Evolutionary conservation across 2,113 vertebrate species (phyloP).

Genomic region (Accipiter virgatus): DNA sequence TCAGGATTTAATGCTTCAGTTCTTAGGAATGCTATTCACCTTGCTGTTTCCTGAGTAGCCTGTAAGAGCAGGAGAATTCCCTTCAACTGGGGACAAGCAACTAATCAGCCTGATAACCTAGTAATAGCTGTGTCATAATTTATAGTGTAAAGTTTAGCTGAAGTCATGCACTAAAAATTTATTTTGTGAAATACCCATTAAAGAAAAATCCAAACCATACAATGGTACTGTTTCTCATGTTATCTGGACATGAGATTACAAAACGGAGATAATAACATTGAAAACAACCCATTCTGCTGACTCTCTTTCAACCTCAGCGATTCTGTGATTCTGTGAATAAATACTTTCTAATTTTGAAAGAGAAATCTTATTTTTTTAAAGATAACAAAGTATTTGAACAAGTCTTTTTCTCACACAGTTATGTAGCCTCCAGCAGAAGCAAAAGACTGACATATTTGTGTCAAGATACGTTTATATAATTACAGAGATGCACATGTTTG

Average conservation of each 20-base stretch:
- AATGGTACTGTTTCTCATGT: not conserved
- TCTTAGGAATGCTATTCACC: not conserved
- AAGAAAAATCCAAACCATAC: not conserved
- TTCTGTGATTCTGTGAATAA: not conserved
- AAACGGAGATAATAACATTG: not conserved
- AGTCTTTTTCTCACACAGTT: not conserved
- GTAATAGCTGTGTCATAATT: not conserved
- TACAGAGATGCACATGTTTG: fast-evolving
- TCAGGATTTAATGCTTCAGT: not conserved
- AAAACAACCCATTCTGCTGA: not conserved
- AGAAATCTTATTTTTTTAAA: not conserved
- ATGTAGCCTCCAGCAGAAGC: not conserved
- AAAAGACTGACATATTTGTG: not conserved
- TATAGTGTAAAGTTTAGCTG: not conserved
- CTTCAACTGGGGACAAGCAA: not conserved
- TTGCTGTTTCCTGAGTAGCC: not conserved
- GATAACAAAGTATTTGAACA: not conserved
- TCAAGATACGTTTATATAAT: not conserved
- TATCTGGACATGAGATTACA: not conserved
- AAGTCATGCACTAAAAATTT: not conserved
- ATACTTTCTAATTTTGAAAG: not conserved
- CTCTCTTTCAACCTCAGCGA: not conserved
- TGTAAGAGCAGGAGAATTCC: not conserved
- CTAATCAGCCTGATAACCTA: not conserved
- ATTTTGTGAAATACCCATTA: not conserved